Percentiles rank a stretch among this genome's conserved stretches.
phyloP scores from a whole-genome alignment of 2,797 vertebrate species.

The Sebastes diploproa region DNA sequence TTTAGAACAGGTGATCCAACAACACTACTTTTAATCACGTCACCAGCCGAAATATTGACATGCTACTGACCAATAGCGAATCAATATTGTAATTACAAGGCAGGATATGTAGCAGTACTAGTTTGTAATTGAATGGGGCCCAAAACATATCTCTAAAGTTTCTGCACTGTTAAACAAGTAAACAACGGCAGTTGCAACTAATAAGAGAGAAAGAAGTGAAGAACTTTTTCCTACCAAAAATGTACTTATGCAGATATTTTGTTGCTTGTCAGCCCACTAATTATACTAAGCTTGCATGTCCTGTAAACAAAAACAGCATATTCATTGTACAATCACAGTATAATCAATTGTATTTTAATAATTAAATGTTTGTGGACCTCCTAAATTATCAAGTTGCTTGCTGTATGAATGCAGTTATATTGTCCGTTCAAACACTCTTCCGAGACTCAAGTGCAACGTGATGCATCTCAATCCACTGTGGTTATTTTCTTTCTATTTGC shows the following conservation, averaged over 20 bases:
- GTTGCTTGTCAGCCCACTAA: not conserved
- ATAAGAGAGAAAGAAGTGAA: not conserved
- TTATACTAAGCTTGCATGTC: not conserved
- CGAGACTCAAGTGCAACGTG: not conserved
- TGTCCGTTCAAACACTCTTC: not conserved
- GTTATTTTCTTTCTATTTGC: conserved; percentile 12
- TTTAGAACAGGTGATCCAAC: not conserved
- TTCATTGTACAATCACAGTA: not conserved
- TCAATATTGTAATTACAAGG: conserved; percentile 42
- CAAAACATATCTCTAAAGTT: not conserved
- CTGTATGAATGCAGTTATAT: not conserved
- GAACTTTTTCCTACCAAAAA: not conserved
- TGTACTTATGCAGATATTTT: not conserved
- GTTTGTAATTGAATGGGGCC: conserved; percentile 8
- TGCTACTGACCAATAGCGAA: not conserved
- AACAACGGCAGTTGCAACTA: not conserved
- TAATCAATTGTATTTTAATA: not conserved
- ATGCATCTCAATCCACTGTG: not conserved
- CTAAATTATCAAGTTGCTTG: not conserved
- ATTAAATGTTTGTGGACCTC: not conserved
- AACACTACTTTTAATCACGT: conserved; percentile 17
- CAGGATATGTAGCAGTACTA: not conserved
- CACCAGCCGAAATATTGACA: conserved; percentile 13
- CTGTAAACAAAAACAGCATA: not conserved
- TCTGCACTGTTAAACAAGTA: not conserved